phyloP scores from a whole-genome alignment of 2,888 invertebrate species.

The Ormyrus labotus region DNA sequence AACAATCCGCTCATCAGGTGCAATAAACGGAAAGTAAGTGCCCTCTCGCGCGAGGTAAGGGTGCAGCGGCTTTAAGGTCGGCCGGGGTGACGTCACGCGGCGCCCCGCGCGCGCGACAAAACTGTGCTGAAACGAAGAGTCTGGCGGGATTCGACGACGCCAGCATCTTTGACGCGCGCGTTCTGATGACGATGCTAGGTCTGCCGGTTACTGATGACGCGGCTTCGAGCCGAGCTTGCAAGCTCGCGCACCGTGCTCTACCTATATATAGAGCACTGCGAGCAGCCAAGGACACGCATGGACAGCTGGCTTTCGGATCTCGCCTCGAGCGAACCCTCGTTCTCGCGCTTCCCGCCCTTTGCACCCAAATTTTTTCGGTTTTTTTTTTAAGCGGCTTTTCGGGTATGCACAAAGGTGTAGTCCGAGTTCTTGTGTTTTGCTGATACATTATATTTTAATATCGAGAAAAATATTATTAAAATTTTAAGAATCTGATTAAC shows the following conservation, averaged over 20 bases:
- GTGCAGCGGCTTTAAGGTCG: constrained; percentile 41
- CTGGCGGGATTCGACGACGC: constrained; percentile 43
- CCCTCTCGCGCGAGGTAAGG: background rate
- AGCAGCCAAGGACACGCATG: constrained; percentile 42
- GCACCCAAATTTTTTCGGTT: background rate
- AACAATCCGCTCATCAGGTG: too few relatives aligned
- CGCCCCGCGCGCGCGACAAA: constrained; percentile 19
- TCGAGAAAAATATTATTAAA: too few relatives aligned
- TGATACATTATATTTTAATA: too few relatives aligned
- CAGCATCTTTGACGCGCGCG: constrained; percentile 54
- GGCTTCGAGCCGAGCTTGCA: constrained; percentile 33
- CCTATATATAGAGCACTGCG: background rate
- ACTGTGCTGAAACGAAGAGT: constrained; percentile 19
- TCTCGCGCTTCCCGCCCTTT: background rate
- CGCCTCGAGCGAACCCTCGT: background rate
- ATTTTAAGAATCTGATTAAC: too few relatives aligned
- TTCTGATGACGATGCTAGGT: constrained; percentile 47
- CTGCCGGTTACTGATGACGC: constrained; percentile 42
- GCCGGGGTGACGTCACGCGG: constrained; percentile 26
- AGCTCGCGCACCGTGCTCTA: background rate
- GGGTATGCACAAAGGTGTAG: too few relatives aligned
- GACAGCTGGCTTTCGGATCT: constrained; percentile 1
- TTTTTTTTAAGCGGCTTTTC: too few relatives aligned
- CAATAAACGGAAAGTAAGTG: too few relatives aligned
- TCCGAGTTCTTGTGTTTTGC: too few relatives aligned